Evolutionary conservation across 2,888 invertebrate genomes (phyloP), one percentile per base, ranked within the genome.

Genomic region (Himalopsyche tibetana): DNA sequence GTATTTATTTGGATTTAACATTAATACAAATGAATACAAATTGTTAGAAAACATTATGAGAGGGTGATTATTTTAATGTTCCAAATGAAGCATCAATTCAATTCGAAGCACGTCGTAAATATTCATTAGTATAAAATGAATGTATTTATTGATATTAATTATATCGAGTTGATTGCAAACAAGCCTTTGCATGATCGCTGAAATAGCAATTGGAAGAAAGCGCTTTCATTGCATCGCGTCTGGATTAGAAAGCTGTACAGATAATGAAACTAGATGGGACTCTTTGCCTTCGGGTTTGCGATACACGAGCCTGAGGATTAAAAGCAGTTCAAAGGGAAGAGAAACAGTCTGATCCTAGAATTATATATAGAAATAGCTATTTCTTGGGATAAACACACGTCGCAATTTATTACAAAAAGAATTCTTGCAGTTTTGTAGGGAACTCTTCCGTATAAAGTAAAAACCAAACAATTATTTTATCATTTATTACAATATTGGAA

Each of bases 221-320:
- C 84, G 80, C 86, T 84, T 87, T 84, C 51, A 87, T 87, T 88
- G 88, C 87, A 87, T 87, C 84, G 84, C 56, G 79, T 82, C 82
- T 40, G 88, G 87, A 88, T 88, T 86, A 88, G 88, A 87, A 85
- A 88, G 87, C 86, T 86, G 87, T 85, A 84, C 87, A 86, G 88
- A 88, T 88, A 88, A 88, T 88, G 88, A 88, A 88, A 87, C 79
- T 82, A 88, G 88, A 88, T 88, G 87, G 83, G 84, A 83, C 82
- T 84, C 88, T 85, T 82, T 84, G 86, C 84, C 87, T 87, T 82
- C 8, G 80, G 42, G 45, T 80, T 38, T 38, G 74, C 45, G 83
- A 83, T 80, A 69, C 55, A 55, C 45, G 36, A 80, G 36, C 74
- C 74, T 74, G 28, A 15, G 74, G 74, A 74, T 74, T 74, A 74